Base-by-base conservation (phyloP, 2,797 vertebrate species). In the Xyrichtys novacula region DNA sequence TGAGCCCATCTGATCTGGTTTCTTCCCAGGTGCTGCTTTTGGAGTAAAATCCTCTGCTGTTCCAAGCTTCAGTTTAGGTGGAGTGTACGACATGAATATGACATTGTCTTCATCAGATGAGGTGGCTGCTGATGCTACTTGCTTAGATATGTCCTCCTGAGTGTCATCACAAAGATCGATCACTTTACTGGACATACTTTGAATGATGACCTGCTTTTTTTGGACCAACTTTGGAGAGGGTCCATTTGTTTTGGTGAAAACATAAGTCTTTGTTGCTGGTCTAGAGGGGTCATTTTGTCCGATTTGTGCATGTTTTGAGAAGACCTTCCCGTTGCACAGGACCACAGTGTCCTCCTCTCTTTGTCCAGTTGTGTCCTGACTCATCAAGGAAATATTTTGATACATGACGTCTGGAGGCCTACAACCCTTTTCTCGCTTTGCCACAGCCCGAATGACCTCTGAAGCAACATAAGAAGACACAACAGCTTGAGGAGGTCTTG, bases 11-110 rank as follows among this genome's bases (percentile, higher is more conserved):
- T 9, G 39, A 7, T 7, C 38, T 0, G 38, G 7, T 50, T 69
- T 31, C 15, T 47, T 58, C 17, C 23, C 16, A 11, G 5, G 17
- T 3, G 12, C 3, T 4, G 0, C 36, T 19, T 32, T 61, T 28
- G 36, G 5, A 5, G 3, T 44, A 3, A 43, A 12, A 2, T 70
- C 12, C 9, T 50, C 38, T 16, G 5, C 11, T 19, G 78, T 52
- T 7, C 23, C 46, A 16, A 65, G 49, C 1, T 69, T 60, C 6
- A 85, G 26, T 58, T 82, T 90, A 32, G 93, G 92, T 54, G 92
- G 93, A 68, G 87, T 87, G 57, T 93, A 94, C 0, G 93, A 93
- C 16, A 93, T 92, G 82, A 94, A 94, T 67, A 93, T 91, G 1
- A 94, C 94, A 20, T 91, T 92, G 54, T 94, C 93, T 65, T 94